A percentile compares a stretch with the other conserved stretches of the same genome.
These are phyloP conservation scores for Brienomyrus brachyistius DNA, from an alignment of 2,113 vertebrate species.

Conservation along the genomic window DNA sequence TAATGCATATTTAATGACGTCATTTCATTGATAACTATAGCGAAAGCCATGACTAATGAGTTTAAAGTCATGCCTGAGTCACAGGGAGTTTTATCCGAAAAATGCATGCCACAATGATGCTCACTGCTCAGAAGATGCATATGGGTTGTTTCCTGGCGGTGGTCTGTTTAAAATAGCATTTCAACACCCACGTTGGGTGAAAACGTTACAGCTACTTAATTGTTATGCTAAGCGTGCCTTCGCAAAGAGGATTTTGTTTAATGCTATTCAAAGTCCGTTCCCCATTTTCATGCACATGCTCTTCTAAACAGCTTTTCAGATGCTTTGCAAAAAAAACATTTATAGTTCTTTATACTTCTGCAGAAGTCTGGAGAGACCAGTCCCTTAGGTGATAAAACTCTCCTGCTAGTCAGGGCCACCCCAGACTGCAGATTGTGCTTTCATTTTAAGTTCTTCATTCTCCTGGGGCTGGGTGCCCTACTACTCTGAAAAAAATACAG, in stretches of 20 bases:
- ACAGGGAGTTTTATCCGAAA: not conserved
- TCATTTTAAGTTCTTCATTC: not conserved
- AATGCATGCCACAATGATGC: not conserved
- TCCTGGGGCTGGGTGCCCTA: not conserved
- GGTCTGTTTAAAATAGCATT: not conserved
- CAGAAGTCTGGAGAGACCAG: not conserved
- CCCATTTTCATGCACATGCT: not conserved
- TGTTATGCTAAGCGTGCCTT: not conserved
- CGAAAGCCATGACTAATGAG: not conserved
- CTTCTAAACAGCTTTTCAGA: not conserved
- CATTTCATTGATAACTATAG: not conserved
- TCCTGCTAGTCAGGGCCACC: not conserved
- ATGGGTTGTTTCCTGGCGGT: not conserved
- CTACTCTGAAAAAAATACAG: not conserved
- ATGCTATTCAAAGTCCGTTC: not conserved
- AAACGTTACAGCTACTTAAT: not conserved
- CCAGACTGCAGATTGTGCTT: not conserved
- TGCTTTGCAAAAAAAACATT: not conserved
- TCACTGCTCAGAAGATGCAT: not conserved
- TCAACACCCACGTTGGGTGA: not conserved
- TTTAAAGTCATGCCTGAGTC: not conserved
- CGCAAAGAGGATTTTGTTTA: not conserved
- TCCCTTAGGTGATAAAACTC: not conserved
- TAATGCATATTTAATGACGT: not conserved
- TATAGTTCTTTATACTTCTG: not conserved